A percentile compares a stretch with the other conserved stretches of the same genome.
Conservation (phyloP, 2,797 vertebrate species). For the Syndactyla subalaris region DNA sequence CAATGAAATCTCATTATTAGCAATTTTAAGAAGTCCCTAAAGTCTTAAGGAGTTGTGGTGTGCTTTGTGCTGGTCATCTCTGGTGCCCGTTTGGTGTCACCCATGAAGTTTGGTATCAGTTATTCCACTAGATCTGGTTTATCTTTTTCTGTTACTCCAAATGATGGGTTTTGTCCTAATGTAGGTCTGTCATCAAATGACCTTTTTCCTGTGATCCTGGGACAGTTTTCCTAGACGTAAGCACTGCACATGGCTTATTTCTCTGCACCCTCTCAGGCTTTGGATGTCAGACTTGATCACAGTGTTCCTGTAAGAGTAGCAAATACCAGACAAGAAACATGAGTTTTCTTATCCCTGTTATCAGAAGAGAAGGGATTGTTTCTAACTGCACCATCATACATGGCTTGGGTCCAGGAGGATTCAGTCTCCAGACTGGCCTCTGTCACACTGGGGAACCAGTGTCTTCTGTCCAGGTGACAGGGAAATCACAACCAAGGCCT, state of each 20-base stretch:
- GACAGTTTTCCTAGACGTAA: neutral
- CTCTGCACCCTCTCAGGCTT: neutral
- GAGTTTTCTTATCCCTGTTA: neutral
- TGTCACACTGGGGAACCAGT: neutral
- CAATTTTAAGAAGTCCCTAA: neutral
- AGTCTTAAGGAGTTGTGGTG: neutral
- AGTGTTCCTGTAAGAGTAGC: neutral
- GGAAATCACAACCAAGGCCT: neutral
- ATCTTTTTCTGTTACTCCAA: neutral
- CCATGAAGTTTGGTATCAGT: neutral
- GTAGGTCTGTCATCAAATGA: neutral
- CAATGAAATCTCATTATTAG: neutral
- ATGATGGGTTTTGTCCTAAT: neutral
- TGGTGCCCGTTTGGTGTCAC: neutral
- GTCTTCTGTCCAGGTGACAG: neutral
- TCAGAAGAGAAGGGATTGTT: neutral
- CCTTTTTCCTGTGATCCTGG: neutral
- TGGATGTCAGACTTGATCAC: neutral
- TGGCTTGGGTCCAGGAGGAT: neutral
- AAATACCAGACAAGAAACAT: neutral
- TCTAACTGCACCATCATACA: neutral
- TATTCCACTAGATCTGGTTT: neutral
- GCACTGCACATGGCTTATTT: neutral
- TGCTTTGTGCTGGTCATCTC: neutral
- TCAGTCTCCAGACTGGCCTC: neutral